Percentiles rank a stretch among this genome's conserved stretches.
phyloP scores from a whole-genome alignment of 2,797 vertebrate genomes.

The Erithacus rubecula region DNA sequence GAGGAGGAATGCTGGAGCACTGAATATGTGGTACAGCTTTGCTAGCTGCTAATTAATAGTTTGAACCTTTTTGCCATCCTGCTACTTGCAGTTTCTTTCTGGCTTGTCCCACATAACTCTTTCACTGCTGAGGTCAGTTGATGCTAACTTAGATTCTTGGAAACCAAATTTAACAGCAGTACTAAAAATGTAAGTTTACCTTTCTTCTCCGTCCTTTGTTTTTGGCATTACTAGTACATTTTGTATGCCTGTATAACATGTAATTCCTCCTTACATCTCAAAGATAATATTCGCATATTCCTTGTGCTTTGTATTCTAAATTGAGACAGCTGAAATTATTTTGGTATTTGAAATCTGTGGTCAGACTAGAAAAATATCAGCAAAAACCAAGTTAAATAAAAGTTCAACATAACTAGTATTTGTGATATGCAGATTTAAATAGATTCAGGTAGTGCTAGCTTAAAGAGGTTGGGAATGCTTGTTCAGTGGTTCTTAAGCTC shows the following conservation, averaged over 20 bases:
- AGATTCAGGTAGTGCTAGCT: not conserved
- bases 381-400: not conserved
- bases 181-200: constrained; percentile 60
- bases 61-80: constrained; percentile 70
- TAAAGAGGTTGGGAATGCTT: not conserved
- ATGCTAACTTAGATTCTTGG: constrained; percentile 62
- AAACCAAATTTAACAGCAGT: constrained; percentile 65
- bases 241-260: constrained; percentile 44
- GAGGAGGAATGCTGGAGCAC: constrained; percentile 72
- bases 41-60: constrained; percentile 79
- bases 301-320: constrained; percentile 1
- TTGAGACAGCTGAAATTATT: constrained; percentile 61
- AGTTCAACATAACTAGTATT: not conserved
- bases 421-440: constrained; percentile 35
- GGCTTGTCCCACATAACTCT: constrained; percentile 54
- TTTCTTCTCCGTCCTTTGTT: constrained; percentile 49
- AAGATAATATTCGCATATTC: constrained; percentile 11
- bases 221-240: constrained; percentile 47
- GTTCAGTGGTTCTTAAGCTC: not conserved
- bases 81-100: constrained; percentile 69
- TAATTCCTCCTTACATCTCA: not conserved
- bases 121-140: constrained; percentile 60
- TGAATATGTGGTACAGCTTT: constrained; percentile 71
- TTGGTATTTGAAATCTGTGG: constrained; percentile 45
- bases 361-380: not conserved